Conservation (phyloP, 2,888 invertebrate genomes). For the Ophioninae sp. region DNA sequence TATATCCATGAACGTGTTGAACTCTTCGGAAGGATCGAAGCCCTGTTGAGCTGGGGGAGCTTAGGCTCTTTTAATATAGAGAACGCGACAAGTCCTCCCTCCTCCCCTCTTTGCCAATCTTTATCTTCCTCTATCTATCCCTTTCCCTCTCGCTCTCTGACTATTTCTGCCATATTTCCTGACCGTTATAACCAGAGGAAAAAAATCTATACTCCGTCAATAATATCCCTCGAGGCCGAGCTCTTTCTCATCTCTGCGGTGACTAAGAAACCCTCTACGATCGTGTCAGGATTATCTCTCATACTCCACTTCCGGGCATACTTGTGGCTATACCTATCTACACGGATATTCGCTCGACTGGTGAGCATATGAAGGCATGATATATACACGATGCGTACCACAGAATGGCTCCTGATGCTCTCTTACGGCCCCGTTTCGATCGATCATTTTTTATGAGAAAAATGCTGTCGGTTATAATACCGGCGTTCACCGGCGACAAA, state of each 20-base stretch:
- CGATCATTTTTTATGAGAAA: slow-evolving; percentile 75
- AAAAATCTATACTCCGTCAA: slow-evolving; percentile 59
- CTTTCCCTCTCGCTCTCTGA: neutral
- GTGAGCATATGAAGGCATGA: slow-evolving; percentile 32
- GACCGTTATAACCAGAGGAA: slow-evolving; percentile 24
- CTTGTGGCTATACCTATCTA: slow-evolving; percentile 6
- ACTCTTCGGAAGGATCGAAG: slow-evolving; percentile 45
- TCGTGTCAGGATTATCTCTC: slow-evolving; percentile 56
- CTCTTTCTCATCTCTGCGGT: slow-evolving; percentile 52
- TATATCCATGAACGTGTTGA: slow-evolving; percentile 36
- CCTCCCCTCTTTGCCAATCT: neutral
- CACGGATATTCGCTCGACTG: slow-evolving; percentile 8
- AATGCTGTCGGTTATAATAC: slow-evolving; percentile 58
- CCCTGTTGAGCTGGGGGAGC: slow-evolving; percentile 50
- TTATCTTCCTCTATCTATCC: neutral
- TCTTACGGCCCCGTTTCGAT: slow-evolving; percentile 62
- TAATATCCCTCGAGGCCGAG: slow-evolving; percentile 51
- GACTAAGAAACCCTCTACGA: slow-evolving; percentile 56
- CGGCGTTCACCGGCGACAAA: slow-evolving; percentile 62
- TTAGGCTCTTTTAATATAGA: slow-evolving; percentile 61
- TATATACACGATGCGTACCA: slow-evolving; percentile 22
- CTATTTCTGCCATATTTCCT: slow-evolving; percentile 39
- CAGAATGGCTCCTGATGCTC: slow-evolving; percentile 42
- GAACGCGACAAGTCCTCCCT: slow-evolving; percentile 43
- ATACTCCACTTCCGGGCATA: slow-evolving; percentile 29